Percentiles rank a stretch among this genome's conserved stretches.
Evolutionary conservation across 2,797 vertebrate genomes (phyloP).

Genomic region (Linurgus olivaceus): DNA sequence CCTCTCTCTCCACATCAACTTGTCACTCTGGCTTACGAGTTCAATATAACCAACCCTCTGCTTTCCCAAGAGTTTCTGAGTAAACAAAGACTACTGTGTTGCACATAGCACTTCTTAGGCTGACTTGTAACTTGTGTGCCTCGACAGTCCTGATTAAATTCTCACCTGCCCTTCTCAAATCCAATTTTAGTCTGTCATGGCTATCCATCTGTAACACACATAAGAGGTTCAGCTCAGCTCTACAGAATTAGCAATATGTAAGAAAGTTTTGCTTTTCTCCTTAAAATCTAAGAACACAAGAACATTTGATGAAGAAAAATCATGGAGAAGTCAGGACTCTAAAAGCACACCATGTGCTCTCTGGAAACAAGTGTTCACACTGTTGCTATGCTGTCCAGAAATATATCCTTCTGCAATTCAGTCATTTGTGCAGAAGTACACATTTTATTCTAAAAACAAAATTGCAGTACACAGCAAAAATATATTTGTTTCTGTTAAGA

Average conservation of each 20-base stretch:
- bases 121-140: not conserved
- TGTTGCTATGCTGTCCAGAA: not conserved
- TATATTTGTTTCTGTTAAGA: not conserved
- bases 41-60: not conserved
- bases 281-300: not conserved
- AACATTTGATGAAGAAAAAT: not conserved
- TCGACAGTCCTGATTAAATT: not conserved
- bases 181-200: not conserved
- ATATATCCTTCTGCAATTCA: not conserved
- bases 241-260: not conserved
- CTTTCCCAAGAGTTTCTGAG: not conserved
- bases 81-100: not conserved
- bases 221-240: not conserved
- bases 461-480: not conserved
- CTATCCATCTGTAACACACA: not conserved
- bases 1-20: not conserved
- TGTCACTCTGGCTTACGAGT: not conserved
- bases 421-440: not conserved
- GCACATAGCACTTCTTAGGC: not conserved
- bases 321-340: not conserved
- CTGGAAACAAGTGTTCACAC: not conserved
- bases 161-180: not conserved
- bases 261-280: not conserved
- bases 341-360: accelerated
- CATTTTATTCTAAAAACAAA: not conserved